Evolutionary conservation across 2,113 vertebrate species (phyloP).

Genomic region (Engystomops pustulosus): DNA sequence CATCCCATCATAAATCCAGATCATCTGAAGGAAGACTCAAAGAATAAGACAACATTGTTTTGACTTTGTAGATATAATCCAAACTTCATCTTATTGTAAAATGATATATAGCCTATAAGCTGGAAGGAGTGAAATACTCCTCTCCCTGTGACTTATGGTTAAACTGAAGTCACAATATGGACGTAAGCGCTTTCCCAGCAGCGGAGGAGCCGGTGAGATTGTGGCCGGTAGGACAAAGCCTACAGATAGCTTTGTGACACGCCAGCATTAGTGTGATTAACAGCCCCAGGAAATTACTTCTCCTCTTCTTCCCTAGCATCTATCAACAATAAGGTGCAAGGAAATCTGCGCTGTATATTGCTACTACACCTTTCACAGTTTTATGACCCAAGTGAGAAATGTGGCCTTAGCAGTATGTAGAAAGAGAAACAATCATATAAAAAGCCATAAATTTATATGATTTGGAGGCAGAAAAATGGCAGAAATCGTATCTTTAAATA

Average conservation of each 20-base stretch:
- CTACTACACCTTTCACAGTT: slow-evolving; percentile 68
- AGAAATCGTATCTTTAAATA: slow-evolving; percentile 70
- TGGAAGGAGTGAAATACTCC: slow-evolving; percentile 4
- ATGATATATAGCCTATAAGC: slow-evolving; percentile 32
- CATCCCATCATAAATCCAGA: neutral
- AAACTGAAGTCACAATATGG: slow-evolving; percentile 3
- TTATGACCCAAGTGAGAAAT: slow-evolving; percentile 69
- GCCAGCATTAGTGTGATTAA: slow-evolving; percentile 68
- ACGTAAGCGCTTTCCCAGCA: slow-evolving; percentile 18
- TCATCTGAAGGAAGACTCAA: neutral
- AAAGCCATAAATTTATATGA: slow-evolving; percentile 67
- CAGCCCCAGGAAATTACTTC: slow-evolving; percentile 69
- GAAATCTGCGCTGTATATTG: slow-evolving; percentile 69
- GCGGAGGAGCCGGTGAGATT: slow-evolving; percentile 15
- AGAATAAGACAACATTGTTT: neutral
- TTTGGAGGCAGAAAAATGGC: slow-evolving; percentile 67
- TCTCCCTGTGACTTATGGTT: slow-evolving; percentile 20
- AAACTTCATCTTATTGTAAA: slow-evolving; percentile 7
- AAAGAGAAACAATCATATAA: slow-evolving; percentile 69
- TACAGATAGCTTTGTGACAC: slow-evolving; percentile 59
- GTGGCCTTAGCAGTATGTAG: slow-evolving; percentile 60
- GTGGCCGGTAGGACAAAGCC: slow-evolving; percentile 35
- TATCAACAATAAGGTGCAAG: slow-evolving; percentile 65
- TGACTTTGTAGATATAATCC: neutral
- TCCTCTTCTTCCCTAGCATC: slow-evolving; percentile 64